These are phyloP conservation scores for Drosophila obscura DNA, from an alignment of 1,140 invertebrate genomes.

Conservation along the genomic window DNA sequence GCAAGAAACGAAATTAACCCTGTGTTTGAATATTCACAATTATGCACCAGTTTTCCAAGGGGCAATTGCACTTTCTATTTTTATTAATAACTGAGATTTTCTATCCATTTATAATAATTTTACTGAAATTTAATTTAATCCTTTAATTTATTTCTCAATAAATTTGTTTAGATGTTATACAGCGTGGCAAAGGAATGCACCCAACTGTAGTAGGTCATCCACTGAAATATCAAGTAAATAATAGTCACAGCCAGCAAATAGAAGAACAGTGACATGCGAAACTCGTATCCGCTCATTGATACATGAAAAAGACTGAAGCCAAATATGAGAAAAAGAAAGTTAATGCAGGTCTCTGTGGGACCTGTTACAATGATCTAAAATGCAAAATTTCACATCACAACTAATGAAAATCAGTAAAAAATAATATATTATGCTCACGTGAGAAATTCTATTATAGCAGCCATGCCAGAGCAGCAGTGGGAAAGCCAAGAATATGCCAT, in stretches of 20 bases:
- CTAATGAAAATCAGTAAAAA: too few relatives aligned
- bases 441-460: constrained; percentile 18
- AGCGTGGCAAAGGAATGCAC: constrained; percentile 31
- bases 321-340: constrained; percentile 26
- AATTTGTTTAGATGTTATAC: background rate
- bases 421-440: constrained; percentile 1
- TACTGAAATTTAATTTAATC: background rate
- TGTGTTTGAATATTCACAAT: too few relatives aligned
- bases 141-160: background rate
- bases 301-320: constrained; percentile 25
- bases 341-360: constrained; percentile 3
- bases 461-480: constrained; percentile 24
- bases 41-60: too few relatives aligned
- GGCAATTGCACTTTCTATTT: too few relatives aligned
- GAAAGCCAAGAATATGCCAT: constrained; percentile 27
- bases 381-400: background rate
- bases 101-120: background rate
- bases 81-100: too few relatives aligned
- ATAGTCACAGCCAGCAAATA: constrained; percentile 7
- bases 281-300: constrained; percentile 52
- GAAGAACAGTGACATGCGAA: constrained; percentile 45
- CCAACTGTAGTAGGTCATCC: background rate
- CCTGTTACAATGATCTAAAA: constrained; percentile 36
- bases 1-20: too few relatives aligned
- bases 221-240: constrained; percentile 9